phyloP scores from a whole-genome alignment of 2,113 vertebrate genomes.

The Mesitornis unicolor region DNA sequence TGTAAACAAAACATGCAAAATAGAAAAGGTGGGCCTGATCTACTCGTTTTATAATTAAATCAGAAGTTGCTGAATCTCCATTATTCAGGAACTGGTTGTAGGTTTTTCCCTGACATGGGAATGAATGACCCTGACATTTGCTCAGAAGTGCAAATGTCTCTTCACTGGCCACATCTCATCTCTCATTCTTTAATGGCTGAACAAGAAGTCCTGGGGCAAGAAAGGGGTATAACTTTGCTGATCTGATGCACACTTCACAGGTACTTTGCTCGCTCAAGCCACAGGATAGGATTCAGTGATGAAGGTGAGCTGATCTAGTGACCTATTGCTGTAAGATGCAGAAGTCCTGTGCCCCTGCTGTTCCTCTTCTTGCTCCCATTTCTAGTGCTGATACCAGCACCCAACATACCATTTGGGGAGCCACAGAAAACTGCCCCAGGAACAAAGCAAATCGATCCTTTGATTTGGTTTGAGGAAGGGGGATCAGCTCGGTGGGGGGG shows the following conservation, averaged over 20 bases:
- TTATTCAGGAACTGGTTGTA: neutral
- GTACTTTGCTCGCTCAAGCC: no score
- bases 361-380: neutral
- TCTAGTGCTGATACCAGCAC: neutral
- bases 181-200: neutral
- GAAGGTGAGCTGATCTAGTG: neutral
- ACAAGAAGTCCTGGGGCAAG: neutral
- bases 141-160: neutral
- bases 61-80: neutral
- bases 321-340: no score
- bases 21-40: neutral
- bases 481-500: rapidly evolving
- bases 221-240: neutral
- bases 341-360: neutral
- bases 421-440: neutral
- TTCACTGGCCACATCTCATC: neutral
- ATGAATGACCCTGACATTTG: neutral
- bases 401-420: neutral
- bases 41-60: neutral
- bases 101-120: neutral
- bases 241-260: rapidly evolving
- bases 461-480: neutral
- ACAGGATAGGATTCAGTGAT: neutral
- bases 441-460: neutral
- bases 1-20: neutral